Evolutionary conservation across 2,888 invertebrate species (phyloP), one percentile per base, ranked within the genome.

Genomic region (Carcina quercana): DNA sequence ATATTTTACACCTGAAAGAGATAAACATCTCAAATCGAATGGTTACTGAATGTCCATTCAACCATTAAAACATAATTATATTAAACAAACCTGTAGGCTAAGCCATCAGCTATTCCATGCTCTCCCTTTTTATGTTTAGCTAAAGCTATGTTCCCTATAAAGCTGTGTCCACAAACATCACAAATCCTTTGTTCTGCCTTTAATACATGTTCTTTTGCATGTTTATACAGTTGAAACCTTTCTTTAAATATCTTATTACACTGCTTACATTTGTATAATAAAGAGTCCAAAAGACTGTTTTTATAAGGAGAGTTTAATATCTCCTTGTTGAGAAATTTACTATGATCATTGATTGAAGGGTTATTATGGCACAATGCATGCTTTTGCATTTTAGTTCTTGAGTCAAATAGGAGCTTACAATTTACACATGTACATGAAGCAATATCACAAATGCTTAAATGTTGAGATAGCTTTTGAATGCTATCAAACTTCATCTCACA

Each of bases 1-100:
- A 90, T 17, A 87, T 71, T 53, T 86, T 86, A 44, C 90, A 90
- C 20, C 86, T 83, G 61, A 8, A 27, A 22, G 15, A 24, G 13
- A 24, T 25, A 29, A 25, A 37, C 6, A 30, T 33, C 22, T 14
- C 19, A 7, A 30, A 36, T 17, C 17, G 7, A 17, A 4, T 17
- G 17, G 17, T 17, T 17, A 17, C 17, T 7, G 7, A 5, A 17
- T 7, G 7, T 4, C 17, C n/a, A 15, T 14, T 13, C 30, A 30
- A 42, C 19, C 30, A 13, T n/a, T n/a, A n/a, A n/a, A n/a, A n/a
- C n/a, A n/a, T n/a, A 28, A 26, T 37, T 6, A 31, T 32, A 24
- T 13, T 21, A n/a, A 30, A 36, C 28, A 45, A 54, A 75, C 76
- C 66, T 72, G 33, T 72, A 74, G 24, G 53, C 30, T n/a, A 57